Evolutionary conservation across 2,797 vertebrate species (phyloP).

Genomic region (Carduelis carduelis): DNA sequence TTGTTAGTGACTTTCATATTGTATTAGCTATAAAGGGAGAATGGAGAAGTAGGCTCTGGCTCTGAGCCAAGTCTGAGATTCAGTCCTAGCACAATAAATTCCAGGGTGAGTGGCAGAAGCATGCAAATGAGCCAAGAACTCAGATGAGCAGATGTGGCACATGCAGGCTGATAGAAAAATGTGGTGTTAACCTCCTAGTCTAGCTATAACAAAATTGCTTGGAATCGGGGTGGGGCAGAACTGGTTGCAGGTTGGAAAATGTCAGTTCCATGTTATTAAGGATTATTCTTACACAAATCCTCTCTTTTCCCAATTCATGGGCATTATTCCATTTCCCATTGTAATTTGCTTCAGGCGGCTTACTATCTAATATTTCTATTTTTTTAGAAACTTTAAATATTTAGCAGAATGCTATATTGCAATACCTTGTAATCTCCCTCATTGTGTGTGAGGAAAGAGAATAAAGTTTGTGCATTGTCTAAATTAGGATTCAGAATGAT

Average conservation of each 20-base stretch:
- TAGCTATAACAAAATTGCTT: background rate
- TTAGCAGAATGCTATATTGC: background rate
- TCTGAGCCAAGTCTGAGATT: background rate
- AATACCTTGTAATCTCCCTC: background rate
- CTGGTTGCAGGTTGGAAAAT: background rate
- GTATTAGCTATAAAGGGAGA: slow-evolving; percentile 36
- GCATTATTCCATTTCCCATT: background rate
- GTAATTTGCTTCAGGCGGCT: background rate
- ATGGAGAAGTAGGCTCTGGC: slow-evolving; percentile 27
- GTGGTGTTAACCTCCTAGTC: background rate
- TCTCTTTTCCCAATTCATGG: background rate
- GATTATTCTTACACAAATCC: background rate
- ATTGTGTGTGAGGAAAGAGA: background rate
- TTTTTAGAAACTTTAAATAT: background rate
- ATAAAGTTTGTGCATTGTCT: background rate
- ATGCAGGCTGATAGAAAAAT: background rate
- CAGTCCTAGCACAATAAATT: slow-evolving; percentile 19
- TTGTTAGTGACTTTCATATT: slow-evolving; percentile 61
- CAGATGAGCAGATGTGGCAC: background rate
- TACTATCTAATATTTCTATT: background rate
- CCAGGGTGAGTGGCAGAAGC: slow-evolving; percentile 5
- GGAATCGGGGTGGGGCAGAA: background rate
- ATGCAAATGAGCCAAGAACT: slow-evolving; percentile 1
- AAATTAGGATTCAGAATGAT: slow-evolving; percentile 32
- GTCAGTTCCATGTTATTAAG: background rate